A percentile compares a stretch with the other conserved stretches of the same genome.
Evolutionary conservation across 2,113 vertebrate genomes (phyloP).

Genomic region (Pachycephala philippinensis): DNA sequence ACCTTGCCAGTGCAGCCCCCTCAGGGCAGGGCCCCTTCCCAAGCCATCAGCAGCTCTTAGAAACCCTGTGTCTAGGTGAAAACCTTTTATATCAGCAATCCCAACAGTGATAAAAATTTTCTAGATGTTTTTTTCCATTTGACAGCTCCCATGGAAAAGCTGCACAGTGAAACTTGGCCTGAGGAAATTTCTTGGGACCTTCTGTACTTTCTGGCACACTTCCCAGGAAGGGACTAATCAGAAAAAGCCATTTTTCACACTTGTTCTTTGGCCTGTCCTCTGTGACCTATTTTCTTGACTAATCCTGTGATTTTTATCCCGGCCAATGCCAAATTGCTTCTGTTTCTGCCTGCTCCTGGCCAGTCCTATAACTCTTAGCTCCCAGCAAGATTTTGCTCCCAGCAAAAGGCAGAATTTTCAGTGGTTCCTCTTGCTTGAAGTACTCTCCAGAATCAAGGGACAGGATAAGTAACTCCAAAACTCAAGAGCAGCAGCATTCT

Average conservation of each 20-base stretch:
- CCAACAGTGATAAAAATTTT: background rate
- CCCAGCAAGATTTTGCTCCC: background rate
- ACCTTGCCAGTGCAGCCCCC: background rate
- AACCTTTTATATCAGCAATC: background rate
- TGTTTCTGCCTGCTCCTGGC: background rate
- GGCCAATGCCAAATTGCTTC: background rate
- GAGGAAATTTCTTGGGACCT: background rate
- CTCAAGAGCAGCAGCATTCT: background rate
- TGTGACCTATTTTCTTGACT: slow-evolving; percentile 28
- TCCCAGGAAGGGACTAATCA: slow-evolving; percentile 23
- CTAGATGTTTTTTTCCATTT: background rate
- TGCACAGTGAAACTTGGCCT: background rate
- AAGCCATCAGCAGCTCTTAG: background rate
- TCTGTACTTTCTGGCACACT: background rate
- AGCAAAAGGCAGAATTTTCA: background rate
- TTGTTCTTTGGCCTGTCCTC: slow-evolving; percentile 12
- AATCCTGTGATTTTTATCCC: slow-evolving; percentile 18
- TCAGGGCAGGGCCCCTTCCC: background rate
- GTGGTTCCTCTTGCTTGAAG: background rate
- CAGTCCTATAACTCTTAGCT: background rate
- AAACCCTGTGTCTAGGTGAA: background rate
- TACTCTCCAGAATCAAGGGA: background rate
- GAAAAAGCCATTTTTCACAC: background rate
- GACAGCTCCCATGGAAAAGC: background rate
- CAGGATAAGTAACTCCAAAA: background rate